Percentiles rank a stretch among this genome's conserved stretches.
Conservation (phyloP, 2,888 invertebrate genomes). For the Philopedon plagiatum region DNA sequence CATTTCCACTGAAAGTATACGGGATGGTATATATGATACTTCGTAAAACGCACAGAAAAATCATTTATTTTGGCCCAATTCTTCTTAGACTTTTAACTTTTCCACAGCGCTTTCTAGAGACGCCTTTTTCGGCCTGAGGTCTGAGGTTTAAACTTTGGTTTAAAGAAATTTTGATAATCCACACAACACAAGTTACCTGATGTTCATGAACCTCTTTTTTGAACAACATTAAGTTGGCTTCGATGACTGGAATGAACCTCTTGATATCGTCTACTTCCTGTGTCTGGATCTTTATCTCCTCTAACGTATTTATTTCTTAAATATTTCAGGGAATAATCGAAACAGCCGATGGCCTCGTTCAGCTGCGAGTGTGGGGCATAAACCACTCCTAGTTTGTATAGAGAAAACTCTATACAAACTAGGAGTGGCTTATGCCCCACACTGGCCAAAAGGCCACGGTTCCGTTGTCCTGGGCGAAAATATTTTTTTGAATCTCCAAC, state of each 20-base stretch:
- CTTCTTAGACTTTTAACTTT: no score
- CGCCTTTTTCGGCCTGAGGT: no score
- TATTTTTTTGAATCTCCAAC: slow-evolving; percentile 69
- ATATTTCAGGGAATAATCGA: slow-evolving; percentile 81
- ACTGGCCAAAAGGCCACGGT: slow-evolving; percentile 85
- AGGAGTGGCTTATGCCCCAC: slow-evolving; percentile 86
- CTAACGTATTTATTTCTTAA: slow-evolving; percentile 72
- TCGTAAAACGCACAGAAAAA: no score
- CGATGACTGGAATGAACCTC: slow-evolving; percentile 88
- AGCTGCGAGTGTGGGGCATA: slow-evolving; percentile 83
- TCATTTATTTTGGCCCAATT: no score
- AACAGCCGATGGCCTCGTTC: slow-evolving; percentile 84
- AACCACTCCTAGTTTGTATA: slow-evolving; percentile 92
- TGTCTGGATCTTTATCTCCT: slow-evolving; percentile 62
- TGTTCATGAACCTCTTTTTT: slow-evolving; percentile 84
- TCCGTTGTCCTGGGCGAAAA: slow-evolving; percentile 76
- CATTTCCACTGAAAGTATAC: no score
- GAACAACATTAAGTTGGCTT: slow-evolving; percentile 86
- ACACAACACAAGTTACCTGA: no score
- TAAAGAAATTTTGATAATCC: no score
- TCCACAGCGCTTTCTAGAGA: no score
- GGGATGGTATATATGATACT: no score
- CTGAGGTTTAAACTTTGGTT: no score
- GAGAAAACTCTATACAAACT: slow-evolving; percentile 92
- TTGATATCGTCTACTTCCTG: slow-evolving; percentile 85